A percentile compares a stretch with the other conserved stretches of the same genome.
phyloP scores from a whole-genome alignment of 35 echinoderm and acorn worm genomes.

The Lytechinus variegatus region DNA sequence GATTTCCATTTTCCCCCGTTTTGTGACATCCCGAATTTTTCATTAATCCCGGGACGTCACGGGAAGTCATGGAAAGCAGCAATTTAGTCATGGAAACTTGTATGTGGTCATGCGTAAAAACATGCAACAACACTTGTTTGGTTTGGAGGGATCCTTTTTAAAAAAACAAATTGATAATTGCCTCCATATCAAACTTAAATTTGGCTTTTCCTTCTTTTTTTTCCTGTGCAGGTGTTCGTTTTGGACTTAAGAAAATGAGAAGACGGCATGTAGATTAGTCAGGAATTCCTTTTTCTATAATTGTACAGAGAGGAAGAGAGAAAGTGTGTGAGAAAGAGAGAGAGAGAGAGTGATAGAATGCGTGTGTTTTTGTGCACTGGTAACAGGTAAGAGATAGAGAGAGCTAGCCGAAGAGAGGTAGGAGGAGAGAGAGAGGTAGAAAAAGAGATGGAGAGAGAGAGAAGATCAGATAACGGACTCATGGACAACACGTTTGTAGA shows the following conservation, averaged over 20 bases:
- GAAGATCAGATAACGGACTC: neutral
- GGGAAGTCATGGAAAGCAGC: no score
- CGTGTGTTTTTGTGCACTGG: neutral
- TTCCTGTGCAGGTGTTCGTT: constrained; percentile 66
- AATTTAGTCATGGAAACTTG: no score
- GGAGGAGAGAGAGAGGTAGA: neutral
- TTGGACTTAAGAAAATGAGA: constrained; percentile 69
- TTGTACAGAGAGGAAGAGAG: constrained; percentile 50
- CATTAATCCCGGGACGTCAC: no score
- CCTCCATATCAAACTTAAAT: no score
- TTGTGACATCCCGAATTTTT: no score
- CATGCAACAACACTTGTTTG: no score
- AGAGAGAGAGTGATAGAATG: constrained; percentile 15
- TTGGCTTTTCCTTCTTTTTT: neutral
- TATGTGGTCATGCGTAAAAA: no score
- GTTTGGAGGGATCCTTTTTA: no score
- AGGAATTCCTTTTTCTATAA: constrained; percentile 46
- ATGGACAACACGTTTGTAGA: neutral
- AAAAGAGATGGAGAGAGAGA: neutral
- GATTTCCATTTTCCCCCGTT: no score
- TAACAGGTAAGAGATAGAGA: neutral
- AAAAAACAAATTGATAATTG: no score
- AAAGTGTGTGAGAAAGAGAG: neutral
- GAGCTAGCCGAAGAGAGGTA: neutral
- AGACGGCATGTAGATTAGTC: constrained; percentile 21